Base-by-base conservation (phyloP, 2,797 vertebrate species). In the Scolopax bukidnonensis region DNA sequence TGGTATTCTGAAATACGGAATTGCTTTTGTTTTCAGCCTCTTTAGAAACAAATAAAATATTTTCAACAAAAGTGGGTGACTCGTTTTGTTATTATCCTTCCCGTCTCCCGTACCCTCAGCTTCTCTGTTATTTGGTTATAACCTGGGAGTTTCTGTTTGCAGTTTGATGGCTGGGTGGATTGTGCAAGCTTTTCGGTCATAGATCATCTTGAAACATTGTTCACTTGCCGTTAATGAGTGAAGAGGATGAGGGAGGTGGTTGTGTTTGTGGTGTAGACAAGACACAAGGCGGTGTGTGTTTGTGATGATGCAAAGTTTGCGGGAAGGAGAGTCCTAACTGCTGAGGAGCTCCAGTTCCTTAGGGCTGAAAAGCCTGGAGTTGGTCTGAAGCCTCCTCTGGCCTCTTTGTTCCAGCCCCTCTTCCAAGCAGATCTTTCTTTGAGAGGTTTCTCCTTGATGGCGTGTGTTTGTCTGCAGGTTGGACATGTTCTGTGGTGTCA, bases 21-120 rank as follows among this genome's bases (percentile, higher is more conserved):
- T 90, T 92, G 84, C 90, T 96, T 90, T 96, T 93, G 84, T 89
- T 90, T 68, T 33, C 92, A 93, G 67, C 69, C 80, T 95, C 67
- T 91, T 92, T 40, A 84, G 83, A 93, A 92, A 79, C n/a, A 87
- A 98, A 97, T 98, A 98, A 98, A 98, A 64, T 61, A 91, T 97
- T 97, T 96, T 97, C 67, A 89, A 89, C 87, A 91, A 85, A 90
- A 87, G 12, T 1, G 28, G n/a, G 17, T 57, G 48, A 36, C 12
- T 65, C 43, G 47, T 27, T 51, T 67, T 57, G 74, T 81, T 84
- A 16, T 12, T 90, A 3, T 27, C 19, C 4, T 43, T 50, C 69
- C 27, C 13, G 1, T 16, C 32, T 27, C 12, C 11, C 23, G 56
- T 38, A 33, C 12, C 27, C 24, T 76, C 0, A 0, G 30, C 53